A percentile compares a stretch with the other conserved stretches of the same genome.
phyloP scores from a whole-genome alignment of 2,888 invertebrate species.

The Parthenolecanium corni region DNA sequence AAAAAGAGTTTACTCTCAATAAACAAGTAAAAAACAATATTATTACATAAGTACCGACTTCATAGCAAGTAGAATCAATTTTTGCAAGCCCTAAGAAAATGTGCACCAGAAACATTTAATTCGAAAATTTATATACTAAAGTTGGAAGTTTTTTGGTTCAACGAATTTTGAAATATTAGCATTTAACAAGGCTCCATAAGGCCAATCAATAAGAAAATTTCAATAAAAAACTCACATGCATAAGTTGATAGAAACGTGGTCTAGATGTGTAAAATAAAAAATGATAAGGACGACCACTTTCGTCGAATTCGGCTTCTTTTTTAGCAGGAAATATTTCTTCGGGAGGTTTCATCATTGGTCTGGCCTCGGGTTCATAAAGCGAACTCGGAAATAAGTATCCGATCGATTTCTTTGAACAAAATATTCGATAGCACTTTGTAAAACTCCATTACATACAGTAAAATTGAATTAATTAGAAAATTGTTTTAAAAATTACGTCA shows the following conservation, averaged over 20 bases:
- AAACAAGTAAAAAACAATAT: not conserved
- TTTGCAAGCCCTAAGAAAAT: no score
- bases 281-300: slow-evolving; percentile 80
- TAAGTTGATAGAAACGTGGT: slow-evolving; percentile 69
- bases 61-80: no score
- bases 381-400: slow-evolving; percentile 94
- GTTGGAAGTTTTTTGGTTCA: no score
- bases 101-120: no score
- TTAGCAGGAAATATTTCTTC: slow-evolving; percentile 69
- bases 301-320: slow-evolving; percentile 83
- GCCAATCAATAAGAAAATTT: no score
- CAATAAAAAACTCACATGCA: slow-evolving; percentile 63
- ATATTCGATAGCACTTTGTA: no score
- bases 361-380: slow-evolving; percentile 67
- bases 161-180: not conserved
- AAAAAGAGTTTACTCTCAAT: not conserved
- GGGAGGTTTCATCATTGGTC: slow-evolving; percentile 84
- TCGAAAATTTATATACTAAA: no score
- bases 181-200: not conserved
- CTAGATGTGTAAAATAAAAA: slow-evolving; percentile 82
- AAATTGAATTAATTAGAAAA: not conserved
- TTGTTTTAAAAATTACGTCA: slow-evolving; percentile 52
- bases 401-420: slow-evolving; percentile 58
- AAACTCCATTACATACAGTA: no score
- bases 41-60: no score